Evolutionary conservation across 2,113 vertebrate species (phyloP).

Genomic region (Megaleporinus macrocephalus): DNA sequence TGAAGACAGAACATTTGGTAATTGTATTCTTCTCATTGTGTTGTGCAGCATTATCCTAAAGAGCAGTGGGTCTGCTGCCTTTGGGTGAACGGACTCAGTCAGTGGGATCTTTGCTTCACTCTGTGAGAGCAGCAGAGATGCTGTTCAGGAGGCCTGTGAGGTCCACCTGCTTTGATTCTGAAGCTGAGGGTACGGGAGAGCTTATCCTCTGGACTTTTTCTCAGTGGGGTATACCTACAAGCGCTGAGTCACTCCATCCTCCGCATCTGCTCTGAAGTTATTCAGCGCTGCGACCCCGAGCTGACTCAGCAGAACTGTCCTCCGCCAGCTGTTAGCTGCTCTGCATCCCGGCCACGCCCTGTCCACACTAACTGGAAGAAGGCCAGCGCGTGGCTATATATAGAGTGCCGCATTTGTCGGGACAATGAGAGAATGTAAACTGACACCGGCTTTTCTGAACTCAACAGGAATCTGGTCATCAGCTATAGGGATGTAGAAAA

Average conservation of each 20-base stretch:
- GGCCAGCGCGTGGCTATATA: conserved; percentile 49
- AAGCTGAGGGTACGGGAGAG: not conserved
- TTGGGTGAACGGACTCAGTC: not conserved
- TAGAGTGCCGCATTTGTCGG: conserved; percentile 56
- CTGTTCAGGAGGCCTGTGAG: not conserved
- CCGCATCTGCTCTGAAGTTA: not conserved
- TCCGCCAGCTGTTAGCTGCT: not conserved
- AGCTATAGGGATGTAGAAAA: conserved; percentile 18
- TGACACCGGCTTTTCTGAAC: conserved; percentile 38
- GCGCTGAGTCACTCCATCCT: not conserved
- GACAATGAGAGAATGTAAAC: conserved; percentile 57
- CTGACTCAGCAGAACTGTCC: conserved; percentile 31
- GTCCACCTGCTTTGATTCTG: not conserved
- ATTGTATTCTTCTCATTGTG: too few relatives aligned
- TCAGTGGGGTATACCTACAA: not conserved
- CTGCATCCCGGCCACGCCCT: conserved; percentile 21
- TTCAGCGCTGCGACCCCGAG: not conserved
- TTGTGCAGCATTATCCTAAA: not conserved
- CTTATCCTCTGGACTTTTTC: not conserved
- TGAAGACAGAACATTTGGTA: too few relatives aligned
- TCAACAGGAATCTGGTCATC: conserved; percentile 2
- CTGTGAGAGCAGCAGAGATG: not conserved
- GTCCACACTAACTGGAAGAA: conserved; percentile 42
- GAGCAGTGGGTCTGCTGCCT: not conserved
- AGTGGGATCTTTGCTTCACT: not conserved